Evolutionary conservation across 2,113 vertebrate species (phyloP), one percentile per base, ranked within the genome.

Genomic region (Hepsetus odoe): DNA sequence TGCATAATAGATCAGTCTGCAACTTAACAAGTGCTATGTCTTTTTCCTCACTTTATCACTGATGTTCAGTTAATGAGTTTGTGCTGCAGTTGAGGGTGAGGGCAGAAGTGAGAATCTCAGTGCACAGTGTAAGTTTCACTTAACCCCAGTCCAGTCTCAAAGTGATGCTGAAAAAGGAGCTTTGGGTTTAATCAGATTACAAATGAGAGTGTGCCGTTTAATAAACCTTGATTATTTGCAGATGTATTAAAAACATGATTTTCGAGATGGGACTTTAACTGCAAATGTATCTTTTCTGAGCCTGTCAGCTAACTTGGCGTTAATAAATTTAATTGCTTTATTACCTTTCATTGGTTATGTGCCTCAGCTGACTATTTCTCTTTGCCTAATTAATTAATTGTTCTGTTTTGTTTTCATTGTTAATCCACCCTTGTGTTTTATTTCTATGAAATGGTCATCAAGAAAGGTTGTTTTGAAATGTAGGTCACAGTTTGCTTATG

Each of bases 391-490:
- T 18, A 58, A 74, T 49, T 35, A 24, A 55, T 33, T 67, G 65
- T 46, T 80, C 73, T 22, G 22, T 20, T 72, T n/a, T 22, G 28
- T 53, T 72, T 33, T 20, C 46, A 55, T 61, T 62, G 32, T 56
- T 40, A 30, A 58, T 75, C 81, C 72, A 64, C 28, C 58, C 38
- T 16, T 42, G 53, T 79, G 58, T 66, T 75, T 83, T 75, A 72
- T 75, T 83, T 51, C 30, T 40, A 58, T 40, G 28, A 49, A 71
- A 62, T 12, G 28, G 58, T 73, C 44, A 75, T 82, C 30, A 74
- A 58, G 64, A 42, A 65, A 22, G n/a, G 38, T 75, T 71, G 65
- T 72, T 79, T 83, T 69, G 81, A 83, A 59, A 53, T 69, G 26
- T 24, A 56, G 58, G 75, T 69, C 62, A 62, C 5, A 49, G 58